phyloP scores from a whole-genome alignment of 2,888 invertebrate species.

The Lordiphosa andalusiaca region DNA sequence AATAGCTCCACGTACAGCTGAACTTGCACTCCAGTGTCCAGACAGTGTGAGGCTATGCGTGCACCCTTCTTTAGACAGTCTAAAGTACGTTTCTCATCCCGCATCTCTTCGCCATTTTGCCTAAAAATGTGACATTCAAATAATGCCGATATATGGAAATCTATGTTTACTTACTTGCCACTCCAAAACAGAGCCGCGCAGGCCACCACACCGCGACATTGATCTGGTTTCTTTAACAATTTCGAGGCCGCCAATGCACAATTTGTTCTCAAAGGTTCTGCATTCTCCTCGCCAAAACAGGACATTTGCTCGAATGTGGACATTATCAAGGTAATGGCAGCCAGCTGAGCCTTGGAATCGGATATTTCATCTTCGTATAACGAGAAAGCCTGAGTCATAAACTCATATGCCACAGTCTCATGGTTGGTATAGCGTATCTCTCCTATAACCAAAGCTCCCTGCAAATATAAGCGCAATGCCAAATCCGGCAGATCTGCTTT shows the following conservation, averaged over 20 bases:
- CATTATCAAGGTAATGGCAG: conserved; percentile 96
- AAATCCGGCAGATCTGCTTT: conserved; percentile 97
- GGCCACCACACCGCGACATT: conserved; percentile 95
- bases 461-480: conserved; percentile 94
- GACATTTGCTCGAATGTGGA: conserved; percentile 97
- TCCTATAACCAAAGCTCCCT: conserved; percentile 96
- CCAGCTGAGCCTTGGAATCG: conserved; percentile 97
- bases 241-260: conserved; percentile 98
- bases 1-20: conserved; percentile 97
- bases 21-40: conserved; percentile 98
- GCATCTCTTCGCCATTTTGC: conserved; percentile 84
- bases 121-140: conserved; percentile 38
- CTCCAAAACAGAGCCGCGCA: conserved; percentile 99
- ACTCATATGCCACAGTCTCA: conserved; percentile 99
- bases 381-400: conserved; percentile 95
- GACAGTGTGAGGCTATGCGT: conserved; percentile 97
- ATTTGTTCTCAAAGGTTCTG: conserved; percentile 96
- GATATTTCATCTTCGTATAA: conserved; percentile 99
- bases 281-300: conserved; percentile 97
- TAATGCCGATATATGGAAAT: too few relatives aligned
- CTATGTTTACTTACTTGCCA: conserved; percentile 82
- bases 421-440: conserved; percentile 96
- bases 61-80: conserved; percentile 98
- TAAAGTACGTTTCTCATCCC: conserved; percentile 93
- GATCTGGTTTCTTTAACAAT: conserved; percentile 98